These are phyloP conservation scores for Ophonus ardosiacus DNA, from an alignment of 2,888 invertebrate species.

Conservation along the genomic window DNA sequence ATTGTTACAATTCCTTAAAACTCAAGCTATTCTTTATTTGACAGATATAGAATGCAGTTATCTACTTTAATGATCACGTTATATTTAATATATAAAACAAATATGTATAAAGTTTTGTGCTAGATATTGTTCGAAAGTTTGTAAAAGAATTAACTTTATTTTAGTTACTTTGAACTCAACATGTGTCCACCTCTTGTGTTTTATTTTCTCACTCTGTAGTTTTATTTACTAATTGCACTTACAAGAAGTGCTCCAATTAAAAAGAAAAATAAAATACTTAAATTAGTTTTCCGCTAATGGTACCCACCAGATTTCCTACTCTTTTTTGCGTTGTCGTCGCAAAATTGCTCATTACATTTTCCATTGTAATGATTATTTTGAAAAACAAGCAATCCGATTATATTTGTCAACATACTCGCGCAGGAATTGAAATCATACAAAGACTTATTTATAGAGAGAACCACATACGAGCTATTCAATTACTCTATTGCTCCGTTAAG, in stretches of 20 bases:
- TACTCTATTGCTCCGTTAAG: constrained; percentile 22
- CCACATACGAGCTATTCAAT: constrained; percentile 19
- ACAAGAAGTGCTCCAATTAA: background rate
- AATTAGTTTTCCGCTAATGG: constrained; percentile 15
- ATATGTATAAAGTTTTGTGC: background rate
- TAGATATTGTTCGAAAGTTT: background rate
- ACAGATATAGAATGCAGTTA: too few species aligned
- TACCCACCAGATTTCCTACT: background rate
- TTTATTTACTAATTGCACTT: constrained; percentile 14
- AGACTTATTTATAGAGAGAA: background rate
- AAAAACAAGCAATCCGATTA: background rate
- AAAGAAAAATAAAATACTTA: background rate
- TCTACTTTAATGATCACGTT: too few species aligned
- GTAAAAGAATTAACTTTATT: background rate
- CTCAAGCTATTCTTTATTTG: too few species aligned
- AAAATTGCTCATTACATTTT: background rate
- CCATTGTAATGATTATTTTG: background rate
- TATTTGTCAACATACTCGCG: background rate
- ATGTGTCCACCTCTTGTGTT: background rate
- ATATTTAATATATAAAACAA: too few species aligned
- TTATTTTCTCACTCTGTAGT: background rate
- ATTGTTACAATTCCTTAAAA: too few species aligned
- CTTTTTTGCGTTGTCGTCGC: background rate
- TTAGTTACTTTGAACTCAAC: background rate
- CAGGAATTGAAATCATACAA: background rate